Evolutionary conservation across 2,113 vertebrate genomes (phyloP).

Genomic region (Aspiorhynchus laticeps): DNA sequence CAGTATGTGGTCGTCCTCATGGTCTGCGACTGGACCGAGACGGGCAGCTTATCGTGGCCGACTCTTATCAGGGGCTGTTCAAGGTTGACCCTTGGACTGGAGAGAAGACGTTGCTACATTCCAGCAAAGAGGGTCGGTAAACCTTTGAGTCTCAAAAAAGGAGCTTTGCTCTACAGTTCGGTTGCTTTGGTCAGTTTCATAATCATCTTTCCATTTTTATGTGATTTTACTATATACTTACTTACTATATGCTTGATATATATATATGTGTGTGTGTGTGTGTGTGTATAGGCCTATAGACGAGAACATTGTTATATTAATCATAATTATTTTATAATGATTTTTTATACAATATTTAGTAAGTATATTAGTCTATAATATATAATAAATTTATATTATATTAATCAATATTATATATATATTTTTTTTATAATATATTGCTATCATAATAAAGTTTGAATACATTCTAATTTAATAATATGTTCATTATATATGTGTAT

Average conservation of each 20-base stretch:
- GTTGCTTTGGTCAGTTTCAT: neutral
- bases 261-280: no score
- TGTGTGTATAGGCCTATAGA: no score
- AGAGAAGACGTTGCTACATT: constrained; percentile 70
- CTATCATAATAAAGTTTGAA: no score
- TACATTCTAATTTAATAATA: no score
- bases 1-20: constrained; percentile 71
- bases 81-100: constrained; percentile 68
- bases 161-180: neutral
- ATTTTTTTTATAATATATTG: no score
- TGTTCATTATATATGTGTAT: no score
- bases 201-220: neutral
- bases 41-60: constrained; percentile 71
- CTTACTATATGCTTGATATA: no score
- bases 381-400: no score
- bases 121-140: constrained; percentile 65
- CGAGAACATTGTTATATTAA: no score
- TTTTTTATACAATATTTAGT: no score
- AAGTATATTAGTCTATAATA: no score
- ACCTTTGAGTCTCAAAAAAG: neutral
- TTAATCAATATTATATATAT: no score
- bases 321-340: neutral
- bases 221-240: neutral
- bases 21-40: constrained; percentile 64
- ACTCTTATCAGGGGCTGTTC: constrained; percentile 75